phyloP scores from a whole-genome alignment of 2,113 vertebrate species.

The Epinephelus moara region DNA sequence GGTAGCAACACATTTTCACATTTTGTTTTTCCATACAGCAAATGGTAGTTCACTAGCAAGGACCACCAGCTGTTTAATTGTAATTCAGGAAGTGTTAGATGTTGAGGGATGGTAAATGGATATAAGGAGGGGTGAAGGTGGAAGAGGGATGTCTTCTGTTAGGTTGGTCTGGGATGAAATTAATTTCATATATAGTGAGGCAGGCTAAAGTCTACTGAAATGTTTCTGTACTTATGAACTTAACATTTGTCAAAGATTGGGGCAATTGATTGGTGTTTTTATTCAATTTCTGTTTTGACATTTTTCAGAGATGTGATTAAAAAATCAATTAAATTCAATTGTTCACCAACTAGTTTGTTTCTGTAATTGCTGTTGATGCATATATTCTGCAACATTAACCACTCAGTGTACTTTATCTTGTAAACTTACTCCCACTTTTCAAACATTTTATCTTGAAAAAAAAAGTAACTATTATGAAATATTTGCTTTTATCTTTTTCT shows the following conservation, averaged over 20 bases:
- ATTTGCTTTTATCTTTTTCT: not conserved
- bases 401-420: not conserved
- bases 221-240: not conserved
- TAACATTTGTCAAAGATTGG: not conserved
- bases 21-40: not conserved
- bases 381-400: no score
- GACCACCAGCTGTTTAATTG: no score
- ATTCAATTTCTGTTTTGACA: no score
- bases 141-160: no score
- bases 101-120: no score
- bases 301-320: no score
- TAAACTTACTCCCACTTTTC: not conserved
- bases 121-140: no score
- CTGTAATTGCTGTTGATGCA: not conserved
- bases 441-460: not conserved
- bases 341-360: not conserved
- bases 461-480: no score
- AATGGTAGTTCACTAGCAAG: not conserved
- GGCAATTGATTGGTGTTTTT: not conserved
- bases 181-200: not conserved
- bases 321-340: no score
- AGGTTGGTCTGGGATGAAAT: no score
- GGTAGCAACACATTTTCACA: not conserved
- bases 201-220: not conserved
- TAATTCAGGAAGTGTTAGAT: no score